phyloP scores from a whole-genome alignment of 2,113 vertebrate species.

The Heterocephalus glaber region DNA sequence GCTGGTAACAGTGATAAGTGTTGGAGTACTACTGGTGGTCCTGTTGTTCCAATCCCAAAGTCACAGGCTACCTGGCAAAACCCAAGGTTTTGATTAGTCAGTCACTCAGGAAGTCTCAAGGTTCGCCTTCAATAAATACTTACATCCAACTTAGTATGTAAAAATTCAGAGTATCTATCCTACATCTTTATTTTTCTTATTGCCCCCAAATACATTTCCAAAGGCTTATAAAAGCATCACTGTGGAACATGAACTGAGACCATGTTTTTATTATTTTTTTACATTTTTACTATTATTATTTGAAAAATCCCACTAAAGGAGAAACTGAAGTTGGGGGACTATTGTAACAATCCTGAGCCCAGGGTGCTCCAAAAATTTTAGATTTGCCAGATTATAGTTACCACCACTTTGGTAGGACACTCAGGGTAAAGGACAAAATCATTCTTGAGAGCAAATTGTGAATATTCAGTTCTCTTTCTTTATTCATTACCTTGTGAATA shows the following conservation, averaged over 20 bases:
- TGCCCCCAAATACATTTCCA: neutral
- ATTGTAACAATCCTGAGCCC: neutral
- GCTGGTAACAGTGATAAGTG: neutral
- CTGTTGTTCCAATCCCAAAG: neutral
- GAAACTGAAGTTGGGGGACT: neutral
- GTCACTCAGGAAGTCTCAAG: neutral
- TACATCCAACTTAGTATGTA: neutral
- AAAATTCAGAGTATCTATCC: neutral
- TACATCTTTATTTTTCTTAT: neutral
- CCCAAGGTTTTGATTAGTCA: neutral
- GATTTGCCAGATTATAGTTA: neutral
- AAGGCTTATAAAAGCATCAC: neutral
- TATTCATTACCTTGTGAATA: neutral
- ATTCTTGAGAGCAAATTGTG: neutral
- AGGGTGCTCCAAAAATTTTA: neutral
- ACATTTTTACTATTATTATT: neutral
- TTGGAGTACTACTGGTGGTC: neutral
- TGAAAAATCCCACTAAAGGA: neutral
- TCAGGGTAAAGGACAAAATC: neutral
- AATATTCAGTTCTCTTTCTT: neutral
- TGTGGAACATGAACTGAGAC: neutral
- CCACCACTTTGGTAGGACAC: neutral
- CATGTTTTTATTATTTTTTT: too few species aligned
- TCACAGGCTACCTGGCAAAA: neutral
- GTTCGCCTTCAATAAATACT: neutral